These are phyloP conservation scores for Oxycera nigricornis DNA, from an alignment of 2,888 invertebrate species.

Conservation along the genomic window DNA sequence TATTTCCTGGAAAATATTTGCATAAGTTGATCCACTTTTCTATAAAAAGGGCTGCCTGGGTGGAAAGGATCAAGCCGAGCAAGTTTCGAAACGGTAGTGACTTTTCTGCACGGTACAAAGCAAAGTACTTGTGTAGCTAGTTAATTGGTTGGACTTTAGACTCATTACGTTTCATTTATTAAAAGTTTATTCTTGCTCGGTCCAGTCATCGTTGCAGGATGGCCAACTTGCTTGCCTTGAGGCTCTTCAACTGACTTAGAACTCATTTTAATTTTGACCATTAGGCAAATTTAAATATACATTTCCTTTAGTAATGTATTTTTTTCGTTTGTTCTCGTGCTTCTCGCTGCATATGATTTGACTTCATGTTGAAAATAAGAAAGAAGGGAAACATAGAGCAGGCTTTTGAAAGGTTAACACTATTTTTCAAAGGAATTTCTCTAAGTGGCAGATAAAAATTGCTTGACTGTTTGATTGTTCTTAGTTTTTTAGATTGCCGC, in stretches of 20 bases:
- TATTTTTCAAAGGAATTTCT: no score
- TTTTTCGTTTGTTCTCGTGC: neutral
- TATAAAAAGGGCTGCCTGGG: neutral
- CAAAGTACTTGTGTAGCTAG: constrained; percentile 21
- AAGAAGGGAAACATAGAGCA: no score
- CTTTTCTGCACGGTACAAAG: neutral
- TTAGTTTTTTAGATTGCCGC: no score
- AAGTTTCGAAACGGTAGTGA: neutral
- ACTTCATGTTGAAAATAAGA: no score
- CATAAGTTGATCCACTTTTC: constrained; percentile 1
- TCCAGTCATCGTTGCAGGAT: neutral
- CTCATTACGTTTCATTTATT: constrained; percentile 21
- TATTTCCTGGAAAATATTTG: no score
- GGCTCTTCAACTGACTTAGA: neutral
- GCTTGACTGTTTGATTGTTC: no score
- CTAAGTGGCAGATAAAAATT: no score
- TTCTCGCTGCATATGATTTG: no score
- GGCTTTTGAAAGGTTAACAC: no score
- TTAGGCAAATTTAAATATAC: constrained; percentile 1
- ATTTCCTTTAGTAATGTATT: neutral
- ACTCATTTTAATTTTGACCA: constrained; percentile 23
- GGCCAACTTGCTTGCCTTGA: neutral
- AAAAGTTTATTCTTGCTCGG: neutral
- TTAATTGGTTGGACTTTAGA: constrained; percentile 23
- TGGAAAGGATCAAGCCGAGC: neutral